These are phyloP conservation scores for Actinia tenebrosa DNA, from an alignment of 64 coral and sea anemone genomes.

Conservation along the genomic window DNA sequence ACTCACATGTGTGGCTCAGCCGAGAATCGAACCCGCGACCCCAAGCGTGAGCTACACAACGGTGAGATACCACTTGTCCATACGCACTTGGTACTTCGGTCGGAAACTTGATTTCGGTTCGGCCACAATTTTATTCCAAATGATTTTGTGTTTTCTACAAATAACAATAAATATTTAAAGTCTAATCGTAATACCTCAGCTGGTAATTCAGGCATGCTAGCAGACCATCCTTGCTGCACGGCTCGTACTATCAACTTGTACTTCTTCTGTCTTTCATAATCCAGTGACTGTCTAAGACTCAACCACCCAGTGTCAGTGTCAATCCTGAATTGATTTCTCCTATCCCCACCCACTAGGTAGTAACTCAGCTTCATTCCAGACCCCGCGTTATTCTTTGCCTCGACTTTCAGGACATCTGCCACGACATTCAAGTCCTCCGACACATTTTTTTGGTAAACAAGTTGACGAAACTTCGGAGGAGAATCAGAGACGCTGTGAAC, in stretches of 20 bases:
- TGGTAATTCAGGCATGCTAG: conserved; percentile 27
- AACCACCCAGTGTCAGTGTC: conserved; percentile 29
- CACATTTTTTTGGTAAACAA: conserved; percentile 11
- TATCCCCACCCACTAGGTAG: conserved; percentile 57
- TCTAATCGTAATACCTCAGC: conserved; percentile 24
- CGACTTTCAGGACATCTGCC: conserved; percentile 6
- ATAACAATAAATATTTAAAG: no score
- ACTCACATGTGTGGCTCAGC: no score
- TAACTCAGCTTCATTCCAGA: conserved; percentile 27
- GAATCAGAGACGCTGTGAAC: conserved; percentile 40
- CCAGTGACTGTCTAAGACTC: conserved; percentile 37
- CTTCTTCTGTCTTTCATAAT: conserved; percentile 32
- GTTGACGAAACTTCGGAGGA: conserved; percentile 13
- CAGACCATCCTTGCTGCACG: conserved; percentile 29
- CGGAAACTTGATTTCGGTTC: no score
- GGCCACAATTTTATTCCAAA: background rate
- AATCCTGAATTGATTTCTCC: conserved; percentile 37
- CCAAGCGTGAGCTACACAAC: no score
- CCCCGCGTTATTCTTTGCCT: conserved; percentile 21
- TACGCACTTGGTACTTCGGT: no score
- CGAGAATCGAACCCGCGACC: no score
- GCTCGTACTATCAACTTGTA: conserved; percentile 42
- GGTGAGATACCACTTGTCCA: no score
- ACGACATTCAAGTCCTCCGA: conserved; percentile 21
- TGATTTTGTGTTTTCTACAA: background rate